phyloP scores from a whole-genome alignment of 2,888 invertebrate genomes.

The Pycnomerus fuliginosus region DNA sequence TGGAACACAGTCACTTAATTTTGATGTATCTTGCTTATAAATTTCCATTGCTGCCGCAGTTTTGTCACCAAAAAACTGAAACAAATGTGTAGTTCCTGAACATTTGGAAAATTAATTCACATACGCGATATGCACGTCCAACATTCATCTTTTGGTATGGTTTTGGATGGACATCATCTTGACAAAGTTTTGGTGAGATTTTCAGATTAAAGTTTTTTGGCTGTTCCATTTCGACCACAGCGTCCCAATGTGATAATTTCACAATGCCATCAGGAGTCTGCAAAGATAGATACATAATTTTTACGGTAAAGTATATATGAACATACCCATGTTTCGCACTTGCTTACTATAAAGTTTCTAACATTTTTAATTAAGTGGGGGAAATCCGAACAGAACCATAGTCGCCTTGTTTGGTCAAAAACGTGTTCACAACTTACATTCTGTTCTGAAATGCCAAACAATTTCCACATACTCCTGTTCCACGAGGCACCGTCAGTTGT shows the following conservation, averaged over 20 bases:
- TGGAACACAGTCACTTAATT: slow-evolving; percentile 1
- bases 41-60: neutral
- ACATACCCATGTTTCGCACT: neutral
- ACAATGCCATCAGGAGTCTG: slow-evolving; percentile 1
- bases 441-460: slow-evolving; percentile 16
- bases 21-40: neutral
- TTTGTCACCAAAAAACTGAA: slow-evolving; percentile 1
- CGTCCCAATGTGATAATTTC: neutral
- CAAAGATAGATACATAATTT: neutral
- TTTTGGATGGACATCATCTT: slow-evolving; percentile 6
- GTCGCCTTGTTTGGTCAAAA: slow-evolving; percentile 10
- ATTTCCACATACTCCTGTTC: slow-evolving; percentile 27
- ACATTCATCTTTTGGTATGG: slow-evolving; percentile 6
- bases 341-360: slow-evolving; percentile 6
- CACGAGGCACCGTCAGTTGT: slow-evolving; percentile 25
- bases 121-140: neutral
- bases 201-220: slow-evolving; percentile 2
- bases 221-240: slow-evolving; percentile 2
- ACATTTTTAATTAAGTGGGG: slow-evolving; percentile 20
- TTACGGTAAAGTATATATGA: neutral
- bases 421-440: slow-evolving; percentile 16
- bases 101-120: neutral
- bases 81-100: neutral
- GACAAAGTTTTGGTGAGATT: slow-evolving; percentile 3
- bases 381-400: slow-evolving; percentile 23